A percentile compares a stretch with the other conserved stretches of the same genome.
These are phyloP conservation scores for Anguilla anguilla DNA, from an alignment of 2,797 vertebrate species.

Conservation along the genomic window DNA sequence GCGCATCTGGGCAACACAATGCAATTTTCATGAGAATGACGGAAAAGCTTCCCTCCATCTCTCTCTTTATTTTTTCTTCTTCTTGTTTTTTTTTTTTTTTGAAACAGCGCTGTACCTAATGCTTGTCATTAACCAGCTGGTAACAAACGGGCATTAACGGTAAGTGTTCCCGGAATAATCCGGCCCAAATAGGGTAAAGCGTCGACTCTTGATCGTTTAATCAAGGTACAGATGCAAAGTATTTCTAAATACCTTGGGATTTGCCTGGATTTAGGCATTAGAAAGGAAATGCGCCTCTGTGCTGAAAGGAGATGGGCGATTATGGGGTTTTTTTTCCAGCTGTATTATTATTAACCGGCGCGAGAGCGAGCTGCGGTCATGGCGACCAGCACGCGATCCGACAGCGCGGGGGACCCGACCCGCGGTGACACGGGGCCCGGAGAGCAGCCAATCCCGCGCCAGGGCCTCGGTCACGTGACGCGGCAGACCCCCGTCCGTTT, in stretches of 20 bases:
- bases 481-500: not conserved
- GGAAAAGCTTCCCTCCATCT: not conserved
- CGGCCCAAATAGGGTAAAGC: conserved; percentile 41
- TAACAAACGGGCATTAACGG: conserved; percentile 32
- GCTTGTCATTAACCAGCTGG: conserved; percentile 34
- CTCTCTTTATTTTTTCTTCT: too few relatives aligned
- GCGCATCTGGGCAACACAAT: conserved; percentile 4
- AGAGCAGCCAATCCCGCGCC: not conserved
- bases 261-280: conserved; percentile 54
- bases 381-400: conserved; percentile 38
- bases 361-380: conserved; percentile 36
- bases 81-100: not conserved
- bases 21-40: not conserved
- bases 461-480: not conserved
- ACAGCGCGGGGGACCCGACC: not conserved
- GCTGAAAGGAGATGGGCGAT: conserved; percentile 43
- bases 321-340: not conserved
- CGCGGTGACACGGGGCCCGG: not conserved
- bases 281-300: conserved; percentile 39
- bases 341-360: conserved; percentile 18
- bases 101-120: not conserved
- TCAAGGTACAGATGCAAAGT: conserved; percentile 41
- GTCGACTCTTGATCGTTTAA: conserved; percentile 41
- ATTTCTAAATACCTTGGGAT: conserved; percentile 55
- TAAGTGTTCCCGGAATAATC: conserved; percentile 36